phyloP scores from a whole-genome alignment of 2,797 vertebrate species.

The Sparidentex hasta region DNA sequence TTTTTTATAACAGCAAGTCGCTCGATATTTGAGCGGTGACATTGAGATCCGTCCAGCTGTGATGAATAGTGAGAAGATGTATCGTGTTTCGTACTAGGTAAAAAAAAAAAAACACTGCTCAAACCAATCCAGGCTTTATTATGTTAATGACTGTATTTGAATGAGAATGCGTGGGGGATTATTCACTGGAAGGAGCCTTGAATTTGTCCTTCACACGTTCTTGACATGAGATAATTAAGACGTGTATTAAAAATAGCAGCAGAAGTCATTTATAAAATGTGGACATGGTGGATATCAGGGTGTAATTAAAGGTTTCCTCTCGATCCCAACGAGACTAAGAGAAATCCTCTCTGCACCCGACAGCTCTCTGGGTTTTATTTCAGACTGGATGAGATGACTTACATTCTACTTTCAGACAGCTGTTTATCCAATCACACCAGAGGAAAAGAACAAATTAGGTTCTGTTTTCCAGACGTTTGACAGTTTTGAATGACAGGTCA shows the following conservation, averaged over 20 bases:
- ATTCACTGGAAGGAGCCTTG: background rate
- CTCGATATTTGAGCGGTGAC: too few species aligned
- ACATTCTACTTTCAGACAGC: background rate
- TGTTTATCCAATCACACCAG: background rate
- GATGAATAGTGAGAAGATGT: too few species aligned
- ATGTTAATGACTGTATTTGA: background rate
- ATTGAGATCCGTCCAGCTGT: too few species aligned
- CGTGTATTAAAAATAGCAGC: slow-evolving; percentile 7
- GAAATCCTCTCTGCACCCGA: background rate
- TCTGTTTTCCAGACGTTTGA: too few species aligned
- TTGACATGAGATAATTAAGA: background rate
- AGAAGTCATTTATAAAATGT: background rate
- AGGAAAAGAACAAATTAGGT: background rate
- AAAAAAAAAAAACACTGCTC: background rate
- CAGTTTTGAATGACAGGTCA: background rate
- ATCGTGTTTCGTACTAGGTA: too few species aligned
- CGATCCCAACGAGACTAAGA: background rate
- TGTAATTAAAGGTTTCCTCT: slow-evolving; percentile 23
- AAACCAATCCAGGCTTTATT: background rate
- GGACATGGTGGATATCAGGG: background rate
- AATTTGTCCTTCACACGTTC: slow-evolving; percentile 21
- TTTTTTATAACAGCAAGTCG: too few species aligned
- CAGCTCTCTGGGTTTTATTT: background rate
- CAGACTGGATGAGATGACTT: background rate
- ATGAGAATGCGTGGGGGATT: background rate